Evolutionary conservation across 2,797 vertebrate species (phyloP), one percentile per base, ranked within the genome.

Genomic region (Chanos chanos): DNA sequence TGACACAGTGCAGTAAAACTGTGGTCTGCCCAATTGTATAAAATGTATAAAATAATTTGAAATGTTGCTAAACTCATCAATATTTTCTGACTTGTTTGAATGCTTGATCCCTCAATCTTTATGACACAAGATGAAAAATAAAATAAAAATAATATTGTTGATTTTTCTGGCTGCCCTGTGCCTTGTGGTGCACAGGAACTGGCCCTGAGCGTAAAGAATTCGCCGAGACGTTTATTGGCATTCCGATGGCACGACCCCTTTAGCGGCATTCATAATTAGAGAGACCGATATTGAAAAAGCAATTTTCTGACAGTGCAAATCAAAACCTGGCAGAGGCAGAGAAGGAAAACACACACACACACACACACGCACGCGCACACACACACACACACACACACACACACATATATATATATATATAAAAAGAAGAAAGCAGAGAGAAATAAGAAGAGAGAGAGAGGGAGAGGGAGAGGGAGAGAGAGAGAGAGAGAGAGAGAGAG

Each of bases 211-310:
- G 49, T 21, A 9, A 22, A 22, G 15, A 68, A 34, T 28, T 68
- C 68, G 74, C 70, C 68, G 62, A 79, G 84, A 83, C 52, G 82
- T 66, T 67, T 72, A 87, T 90, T 91, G 83, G 86, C 87, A 89
- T 89, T 87, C 87, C 76, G 73, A 75, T 83, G 83, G 85, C 85
- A 83, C 58, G 77, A 83, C 81, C 85, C 85, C 86, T 87, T 89
- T 86, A 88, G 85, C 81, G 67, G 77, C 77, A 78, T 83, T 86
- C 82, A 88, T 89, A 90, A 89, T 89, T 88, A 89, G 87, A 86
- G 82, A 81, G 85, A 84, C 83, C 86, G 87, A 87, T 87, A 88
- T 89, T 88, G 88, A 88, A 87, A 90, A 90, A 89, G 88, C 87
- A 85, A 90, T 89, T 89, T 81, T 89, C 85, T 88, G 83, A 86